Base-by-base conservation (phyloP, 2,797 vertebrate species). In the Poecilia gillii region DNA sequence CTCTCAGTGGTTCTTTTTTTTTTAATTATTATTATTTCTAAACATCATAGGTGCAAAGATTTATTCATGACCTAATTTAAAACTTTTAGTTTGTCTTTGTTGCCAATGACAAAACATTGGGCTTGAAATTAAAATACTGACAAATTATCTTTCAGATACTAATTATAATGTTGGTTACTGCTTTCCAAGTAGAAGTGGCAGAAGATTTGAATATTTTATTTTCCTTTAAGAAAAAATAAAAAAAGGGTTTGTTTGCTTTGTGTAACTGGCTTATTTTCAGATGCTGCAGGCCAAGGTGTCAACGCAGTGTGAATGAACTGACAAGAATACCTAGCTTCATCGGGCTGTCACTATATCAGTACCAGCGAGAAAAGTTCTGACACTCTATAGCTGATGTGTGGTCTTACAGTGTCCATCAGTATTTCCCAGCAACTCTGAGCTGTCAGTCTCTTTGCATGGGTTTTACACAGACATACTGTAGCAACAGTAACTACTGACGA, bases 361-460 rank as follows among this genome's bases (percentile, higher is more conserved):
- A 66, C 62, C 18, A 66, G 62, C 33, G 36, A 66, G 62, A 39
- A 39, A 66, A 66, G 62, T 66, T 39, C 62, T 66, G 33, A 57
- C 73, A 43, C 39, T 45, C 41, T 64, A 45, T 33, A 47, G 12
- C 74, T 64, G 74, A 62, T 45, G 31, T 45, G 73, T 45, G n/a
- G 55, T 75, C 74, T 62, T 33, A 59, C n/a, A 28, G 73, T 75
- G 57, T 43, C 55, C 51, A 14, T 75, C 74, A 75, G 59, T 45
- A 46, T 64, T 64, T 75, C 51, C 74, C 41, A 75, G 43, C 8
- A 31, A 59, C 74, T 75, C 16, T 31, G 39, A 20, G 41, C 55
- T 33, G 74, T 62, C 53, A 75, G 20, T 18, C 55, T 74, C n/a
- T 75, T 23, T 46, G 41, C 31, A 74, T 31, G 23, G 49, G 49